Conservation (phyloP, 2,113 vertebrate species). For the Hyperopisus bebe region DNA sequence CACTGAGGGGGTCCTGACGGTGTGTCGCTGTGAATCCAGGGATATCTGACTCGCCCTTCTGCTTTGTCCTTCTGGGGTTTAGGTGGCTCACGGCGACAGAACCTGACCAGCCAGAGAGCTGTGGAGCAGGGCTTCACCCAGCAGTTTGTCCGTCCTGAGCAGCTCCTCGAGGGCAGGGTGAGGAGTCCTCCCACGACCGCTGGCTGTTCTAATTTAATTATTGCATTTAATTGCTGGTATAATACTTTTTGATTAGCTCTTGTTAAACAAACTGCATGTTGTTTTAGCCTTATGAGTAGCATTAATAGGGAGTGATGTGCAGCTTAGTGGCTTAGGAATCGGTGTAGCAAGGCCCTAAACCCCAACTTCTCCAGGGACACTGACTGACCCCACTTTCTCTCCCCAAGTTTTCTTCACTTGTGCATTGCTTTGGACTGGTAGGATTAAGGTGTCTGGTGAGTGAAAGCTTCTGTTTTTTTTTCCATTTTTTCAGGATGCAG, state of each 20-base stretch:
- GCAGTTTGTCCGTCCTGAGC: constrained; percentile 65
- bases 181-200: not conserved
- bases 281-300: not conserved
- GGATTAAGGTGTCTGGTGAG: not conserved
- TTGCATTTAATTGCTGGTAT: not conserved
- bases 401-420: not conserved
- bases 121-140: constrained; percentile 64
- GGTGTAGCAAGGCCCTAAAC: not conserved
- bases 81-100: constrained; percentile 52
- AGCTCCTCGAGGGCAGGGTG: constrained; percentile 74
- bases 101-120: constrained; percentile 49
- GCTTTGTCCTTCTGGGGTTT: constrained; percentile 31
- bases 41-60: not conserved
- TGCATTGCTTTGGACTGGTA: not conserved
- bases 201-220: not conserved
- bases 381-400: not conserved
- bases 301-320: not conserved
- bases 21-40: not conserved
- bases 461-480: not conserved
- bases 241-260: not conserved
- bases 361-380: not conserved
- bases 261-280: not conserved
- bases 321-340: not conserved
- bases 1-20: not conserved
- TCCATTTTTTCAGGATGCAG: constrained; percentile 69